Conservation (phyloP, 2,888 invertebrate species). For the Colostygia pectinataria region DNA sequence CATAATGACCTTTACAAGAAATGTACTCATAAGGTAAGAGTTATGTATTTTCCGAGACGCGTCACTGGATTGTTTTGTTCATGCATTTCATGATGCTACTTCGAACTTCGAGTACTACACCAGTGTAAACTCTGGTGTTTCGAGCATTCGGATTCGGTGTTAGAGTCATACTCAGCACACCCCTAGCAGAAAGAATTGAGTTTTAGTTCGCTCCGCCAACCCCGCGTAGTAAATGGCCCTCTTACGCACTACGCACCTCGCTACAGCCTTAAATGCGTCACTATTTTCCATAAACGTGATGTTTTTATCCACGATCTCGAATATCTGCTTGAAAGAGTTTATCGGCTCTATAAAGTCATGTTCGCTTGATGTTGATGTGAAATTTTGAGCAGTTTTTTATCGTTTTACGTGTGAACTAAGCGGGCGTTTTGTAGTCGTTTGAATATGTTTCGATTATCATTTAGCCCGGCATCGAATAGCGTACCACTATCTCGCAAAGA, state of each 20-base stretch:
- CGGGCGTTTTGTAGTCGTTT: conserved; percentile 21
- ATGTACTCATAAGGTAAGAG: too few relatives aligned
- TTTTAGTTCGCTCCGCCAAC: conserved; percentile 51
- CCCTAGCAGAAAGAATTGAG: conserved; percentile 50
- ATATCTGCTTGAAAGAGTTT: conserved; percentile 42
- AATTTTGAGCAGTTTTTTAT: conserved; percentile 26
- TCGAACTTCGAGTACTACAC: too few relatives aligned
- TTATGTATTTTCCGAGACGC: too few relatives aligned
- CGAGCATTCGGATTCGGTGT: background rate
- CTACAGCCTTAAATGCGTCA: conserved; percentile 53
- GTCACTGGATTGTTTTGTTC: too few relatives aligned
- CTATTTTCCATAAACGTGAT: conserved; percentile 60
- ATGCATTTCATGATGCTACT: too few relatives aligned
- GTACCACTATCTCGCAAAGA: background rate
- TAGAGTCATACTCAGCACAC: conserved; percentile 1
- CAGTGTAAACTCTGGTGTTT: background rate
- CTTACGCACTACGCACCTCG: conserved; percentile 51
- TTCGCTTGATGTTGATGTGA: conserved; percentile 29
- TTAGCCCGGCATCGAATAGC: background rate
- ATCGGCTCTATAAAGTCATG: conserved; percentile 38
- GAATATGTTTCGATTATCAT: conserved; percentile 20
- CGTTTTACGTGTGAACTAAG: conserved; percentile 28
- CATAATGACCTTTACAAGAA: too few relatives aligned
- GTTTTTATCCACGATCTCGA: conserved; percentile 56
- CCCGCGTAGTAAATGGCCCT: conserved; percentile 50